Base-by-base conservation (phyloP, 1,140 invertebrate species). In the Lordiphosa collinella region DNA sequence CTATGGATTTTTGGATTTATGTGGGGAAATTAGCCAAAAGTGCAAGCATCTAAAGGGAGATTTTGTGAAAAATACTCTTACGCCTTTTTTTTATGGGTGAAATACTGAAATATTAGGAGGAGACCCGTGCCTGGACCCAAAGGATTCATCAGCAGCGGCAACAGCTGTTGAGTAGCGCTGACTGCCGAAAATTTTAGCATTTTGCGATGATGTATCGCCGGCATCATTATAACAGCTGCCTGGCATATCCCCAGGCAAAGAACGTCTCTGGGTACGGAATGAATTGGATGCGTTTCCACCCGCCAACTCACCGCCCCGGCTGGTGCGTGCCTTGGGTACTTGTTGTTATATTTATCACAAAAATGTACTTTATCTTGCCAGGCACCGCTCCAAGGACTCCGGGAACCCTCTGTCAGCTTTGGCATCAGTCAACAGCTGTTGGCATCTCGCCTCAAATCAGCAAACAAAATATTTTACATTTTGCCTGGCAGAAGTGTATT, bases 321-420 rank as follows among this genome's bases (percentile, higher is more conserved):
- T 53, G 75, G 71, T 82, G 76, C 76, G 76, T 80, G 76, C 78
- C 71, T 76, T 71, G 76, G 78, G 76, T 80, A 80, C 76, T 80
- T 80, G 76, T 84, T 80, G 78, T 80, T 80, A 80, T 80, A 80
- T 80, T 80, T 80, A 84, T 76, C 78, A 84, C 71, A 72, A 72
- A 55, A 76, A 68, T 57, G 76, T 84, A 80, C 76, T 80, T 80
- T 80, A 76, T 80, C 76, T 80, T 80, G 51, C 78, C 76, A n/a
- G 62, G 66, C 70, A 53, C 52, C 18, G 35, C 25, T 22, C 47
- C 55, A 40, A 44, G 41, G 41, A 44, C 41, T 64, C 47, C 48
- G 22, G 12, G 41, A 25, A 25, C 41, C 41, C 22, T 44, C 36
- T 34, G 34, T 36, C 55, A 41, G 37, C 16, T 32, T 43, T 54